Evolutionary conservation across 2,113 vertebrate species (phyloP).

Genomic region (Ptilonorhynchus violaceus): DNA sequence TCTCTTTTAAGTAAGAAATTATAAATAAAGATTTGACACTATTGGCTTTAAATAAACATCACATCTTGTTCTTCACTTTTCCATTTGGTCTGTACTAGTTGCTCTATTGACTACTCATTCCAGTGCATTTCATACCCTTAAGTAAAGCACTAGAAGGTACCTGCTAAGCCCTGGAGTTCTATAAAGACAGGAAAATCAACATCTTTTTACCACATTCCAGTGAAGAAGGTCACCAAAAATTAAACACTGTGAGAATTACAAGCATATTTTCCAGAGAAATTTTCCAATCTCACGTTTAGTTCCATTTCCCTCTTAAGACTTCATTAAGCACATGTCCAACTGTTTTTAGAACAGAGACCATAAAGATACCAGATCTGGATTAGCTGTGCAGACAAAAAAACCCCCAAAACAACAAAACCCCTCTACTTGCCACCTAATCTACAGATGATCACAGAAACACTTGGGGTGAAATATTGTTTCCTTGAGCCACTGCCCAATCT

Average conservation of each 20-base stretch:
- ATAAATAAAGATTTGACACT: not conserved
- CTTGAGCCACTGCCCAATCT: not conserved
- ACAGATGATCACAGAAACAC: not conserved
- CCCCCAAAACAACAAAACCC: accelerated
- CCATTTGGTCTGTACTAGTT: not conserved
- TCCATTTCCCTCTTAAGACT: not conserved
- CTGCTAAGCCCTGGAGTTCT: not conserved
- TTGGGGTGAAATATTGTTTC: not conserved
- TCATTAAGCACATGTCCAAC: not conserved
- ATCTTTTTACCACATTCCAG: not conserved
- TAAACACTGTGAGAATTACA: not conserved
- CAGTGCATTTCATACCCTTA: not conserved
- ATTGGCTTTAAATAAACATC: not conserved
- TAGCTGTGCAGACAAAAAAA: not conserved
- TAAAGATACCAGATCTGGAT: not conserved
- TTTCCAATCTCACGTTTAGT: not conserved
- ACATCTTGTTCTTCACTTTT: not conserved
- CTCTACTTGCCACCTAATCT: not conserved
- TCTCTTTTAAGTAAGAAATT: not conserved
- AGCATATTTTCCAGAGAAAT: not conserved
- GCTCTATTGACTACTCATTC: not conserved
- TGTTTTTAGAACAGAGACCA: not conserved
- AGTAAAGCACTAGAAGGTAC: not conserved
- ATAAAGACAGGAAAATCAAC: not conserved
- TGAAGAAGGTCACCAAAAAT: not conserved